Evolutionary conservation across 2,888 invertebrate species (phyloP).

Genomic region (Teleiodes luculella): DNA sequence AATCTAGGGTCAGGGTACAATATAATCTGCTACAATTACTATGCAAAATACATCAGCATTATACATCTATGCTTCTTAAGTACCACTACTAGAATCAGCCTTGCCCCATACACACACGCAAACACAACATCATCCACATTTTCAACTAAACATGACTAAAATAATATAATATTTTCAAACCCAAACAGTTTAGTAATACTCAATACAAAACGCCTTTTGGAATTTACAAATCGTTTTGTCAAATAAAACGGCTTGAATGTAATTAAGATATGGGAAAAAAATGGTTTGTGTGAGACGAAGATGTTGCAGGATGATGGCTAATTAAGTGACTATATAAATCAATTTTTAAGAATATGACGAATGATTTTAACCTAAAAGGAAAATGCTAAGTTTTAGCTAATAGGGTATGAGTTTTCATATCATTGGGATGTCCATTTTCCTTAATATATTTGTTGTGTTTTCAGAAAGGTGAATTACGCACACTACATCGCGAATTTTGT

Average conservation of each 20-base stretch:
- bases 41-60: too few species aligned
- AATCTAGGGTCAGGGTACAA: too few species aligned
- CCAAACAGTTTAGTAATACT: slow-evolving; percentile 13
- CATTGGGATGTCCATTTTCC: too few species aligned
- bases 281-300: background rate
- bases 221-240: slow-evolving; percentile 49
- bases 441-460: too few species aligned
- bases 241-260: slow-evolving; percentile 47
- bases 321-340: background rate
- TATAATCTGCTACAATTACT: too few species aligned
- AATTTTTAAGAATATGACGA: background rate
- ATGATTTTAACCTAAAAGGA: background rate
- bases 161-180: background rate
- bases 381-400: too few species aligned
- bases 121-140: background rate
- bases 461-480: too few species aligned
- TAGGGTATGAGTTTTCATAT: too few species aligned
- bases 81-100: background rate
- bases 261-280: slow-evolving; percentile 36
- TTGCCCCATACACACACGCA: background rate
- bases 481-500: too few species aligned
- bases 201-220: slow-evolving; percentile 48
- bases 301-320: background rate
- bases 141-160: background rate
- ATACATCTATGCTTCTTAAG: too few species aligned